Conservation (phyloP, 2,888 invertebrate species). For the Brenthis ino region DNA sequence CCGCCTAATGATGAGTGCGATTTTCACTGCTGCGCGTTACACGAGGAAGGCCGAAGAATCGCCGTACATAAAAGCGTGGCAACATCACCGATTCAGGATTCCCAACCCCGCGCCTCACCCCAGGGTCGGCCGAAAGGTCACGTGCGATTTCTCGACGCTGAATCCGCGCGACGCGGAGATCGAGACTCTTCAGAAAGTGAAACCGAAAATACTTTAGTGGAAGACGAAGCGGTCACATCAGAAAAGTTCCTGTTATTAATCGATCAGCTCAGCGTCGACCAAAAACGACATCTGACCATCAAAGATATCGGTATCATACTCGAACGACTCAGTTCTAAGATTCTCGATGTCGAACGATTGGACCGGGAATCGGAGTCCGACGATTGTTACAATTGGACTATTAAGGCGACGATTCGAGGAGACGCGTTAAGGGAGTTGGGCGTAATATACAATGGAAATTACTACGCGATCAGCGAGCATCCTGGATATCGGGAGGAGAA, state of each 20-base stretch:
- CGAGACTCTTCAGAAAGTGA: constrained; percentile 96
- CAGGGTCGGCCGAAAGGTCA: constrained; percentile 88
- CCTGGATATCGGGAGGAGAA: constrained; percentile 96
- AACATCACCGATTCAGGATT: constrained; percentile 95
- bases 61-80: constrained; percentile 96
- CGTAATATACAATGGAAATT: constrained; percentile 97
- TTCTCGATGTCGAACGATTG: constrained; percentile 94
- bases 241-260: constrained; percentile 96
- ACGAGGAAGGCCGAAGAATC: constrained; percentile 95
- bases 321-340: constrained; percentile 95
- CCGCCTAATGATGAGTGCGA: constrained; percentile 92
- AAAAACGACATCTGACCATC: constrained; percentile 95
- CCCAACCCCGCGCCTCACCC: constrained; percentile 85
- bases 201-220: constrained; percentile 95
- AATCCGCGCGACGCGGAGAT: constrained; percentile 84
- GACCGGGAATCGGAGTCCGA: constrained; percentile 96
- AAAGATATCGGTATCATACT: constrained; percentile 97
- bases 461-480: constrained; percentile 97
- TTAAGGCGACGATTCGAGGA: constrained; percentile 96
- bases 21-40: constrained; percentile 97
- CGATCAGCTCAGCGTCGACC: constrained; percentile 95
- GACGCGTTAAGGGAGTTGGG: constrained; percentile 95
- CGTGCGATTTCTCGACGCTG: constrained; percentile 93
- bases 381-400: constrained; percentile 98
- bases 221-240: constrained; percentile 93